Evolutionary conservation across 2,888 invertebrate genomes (phyloP).

Genomic region (Chloroclysta siterata): DNA sequence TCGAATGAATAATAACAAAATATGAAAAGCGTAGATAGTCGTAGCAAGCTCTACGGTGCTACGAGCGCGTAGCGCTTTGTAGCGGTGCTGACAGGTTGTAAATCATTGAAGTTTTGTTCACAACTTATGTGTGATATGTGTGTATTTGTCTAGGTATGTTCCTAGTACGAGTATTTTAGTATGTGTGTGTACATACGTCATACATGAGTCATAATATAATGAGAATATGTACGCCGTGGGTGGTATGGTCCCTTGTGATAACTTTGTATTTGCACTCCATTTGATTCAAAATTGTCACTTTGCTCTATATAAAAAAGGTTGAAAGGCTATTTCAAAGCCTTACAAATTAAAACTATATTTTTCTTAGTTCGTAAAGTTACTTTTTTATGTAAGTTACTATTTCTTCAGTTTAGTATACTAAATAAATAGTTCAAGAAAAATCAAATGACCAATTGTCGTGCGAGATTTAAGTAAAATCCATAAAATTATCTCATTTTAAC

Average conservation of each 20-base stretch:
- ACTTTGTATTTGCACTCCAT: not conserved
- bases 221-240: conserved; percentile 17
- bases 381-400: too few species aligned
- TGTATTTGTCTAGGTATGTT: too few species aligned
- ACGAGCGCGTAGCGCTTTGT: conserved; percentile 31
- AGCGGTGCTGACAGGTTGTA: conserved; percentile 38
- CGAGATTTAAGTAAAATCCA: too few species aligned
- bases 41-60: conserved; percentile 33
- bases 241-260: conserved; percentile 7
- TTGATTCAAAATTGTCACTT: not conserved
- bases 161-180: not conserved
- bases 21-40: conserved; percentile 16
- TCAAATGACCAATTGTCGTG: too few species aligned
- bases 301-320: not conserved
- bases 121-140: conserved; percentile 22
- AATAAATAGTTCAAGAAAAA: too few species aligned
- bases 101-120: conserved; percentile 34
- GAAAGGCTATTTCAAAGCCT: not conserved
- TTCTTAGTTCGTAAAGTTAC: too few species aligned
- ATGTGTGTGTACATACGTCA: conserved; percentile 7
- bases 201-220: conserved; percentile 13
- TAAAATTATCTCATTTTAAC: too few species aligned
- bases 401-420: too few species aligned
- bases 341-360: too few species aligned
- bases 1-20: conserved; percentile 17